Conservation (phyloP, 2,797 vertebrate genomes). For the Tangara arthus region DNA sequence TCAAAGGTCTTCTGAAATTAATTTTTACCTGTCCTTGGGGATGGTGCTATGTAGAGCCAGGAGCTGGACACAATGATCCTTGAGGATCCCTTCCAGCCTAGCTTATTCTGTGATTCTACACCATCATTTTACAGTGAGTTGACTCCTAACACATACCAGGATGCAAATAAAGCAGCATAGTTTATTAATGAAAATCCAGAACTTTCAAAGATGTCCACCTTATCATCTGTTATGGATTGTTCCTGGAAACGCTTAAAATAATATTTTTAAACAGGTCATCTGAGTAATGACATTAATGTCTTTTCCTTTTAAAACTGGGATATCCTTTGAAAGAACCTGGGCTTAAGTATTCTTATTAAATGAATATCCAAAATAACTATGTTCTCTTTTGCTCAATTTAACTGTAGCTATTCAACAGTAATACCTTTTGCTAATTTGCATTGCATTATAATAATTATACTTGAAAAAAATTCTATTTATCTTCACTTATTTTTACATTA, state of each 20-base stretch:
- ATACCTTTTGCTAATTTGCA: background rate
- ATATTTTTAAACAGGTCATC: background rate
- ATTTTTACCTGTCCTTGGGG: background rate
- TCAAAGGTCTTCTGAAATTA: background rate
- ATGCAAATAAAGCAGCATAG: background rate
- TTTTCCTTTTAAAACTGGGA: background rate
- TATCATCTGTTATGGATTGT: background rate
- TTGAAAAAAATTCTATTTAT: background rate
- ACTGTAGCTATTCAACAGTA: background rate
- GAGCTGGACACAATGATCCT: background rate
- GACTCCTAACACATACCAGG: background rate
- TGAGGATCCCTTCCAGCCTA: background rate
- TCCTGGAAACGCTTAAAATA: background rate
- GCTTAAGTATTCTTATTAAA: background rate
- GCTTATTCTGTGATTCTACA: background rate
- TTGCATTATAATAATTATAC: background rate
- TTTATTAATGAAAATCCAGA: background rate
- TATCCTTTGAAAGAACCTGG: background rate
- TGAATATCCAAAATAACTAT: background rate
- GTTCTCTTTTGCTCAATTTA: background rate
- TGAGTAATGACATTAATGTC: background rate
- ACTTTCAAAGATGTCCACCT: background rate
- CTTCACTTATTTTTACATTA: background rate
- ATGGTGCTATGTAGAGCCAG: background rate
- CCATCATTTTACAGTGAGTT: background rate